phyloP scores from a whole-genome alignment of 2,888 invertebrate genomes.

The Brachylomia viminalis region DNA sequence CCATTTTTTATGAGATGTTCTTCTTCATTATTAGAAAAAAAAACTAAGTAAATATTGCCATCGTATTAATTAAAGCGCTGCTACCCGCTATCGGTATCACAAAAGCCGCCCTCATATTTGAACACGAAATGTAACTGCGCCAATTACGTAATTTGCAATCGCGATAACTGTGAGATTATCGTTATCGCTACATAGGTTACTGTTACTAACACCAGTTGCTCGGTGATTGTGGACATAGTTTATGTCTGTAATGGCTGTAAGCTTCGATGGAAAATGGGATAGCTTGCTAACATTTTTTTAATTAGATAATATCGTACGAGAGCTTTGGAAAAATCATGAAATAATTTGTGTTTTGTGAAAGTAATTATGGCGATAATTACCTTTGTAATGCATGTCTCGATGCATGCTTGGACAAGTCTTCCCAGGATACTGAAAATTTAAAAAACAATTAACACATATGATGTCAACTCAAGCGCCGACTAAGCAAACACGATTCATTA shows the following conservation, averaged over 20 bases:
- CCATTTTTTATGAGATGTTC: neutral
- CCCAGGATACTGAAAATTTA: slow-evolving; percentile 91
- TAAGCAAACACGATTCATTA: slow-evolving; percentile 58
- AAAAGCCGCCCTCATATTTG: slow-evolving; percentile 58
- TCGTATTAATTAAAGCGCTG: neutral
- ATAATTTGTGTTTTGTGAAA: neutral
- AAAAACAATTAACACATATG: slow-evolving; percentile 54
- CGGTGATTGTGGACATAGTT: slow-evolving; percentile 56
- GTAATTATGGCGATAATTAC: slow-evolving; percentile 81
- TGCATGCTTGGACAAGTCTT: slow-evolving; percentile 98
- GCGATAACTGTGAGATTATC: slow-evolving; percentile 64
- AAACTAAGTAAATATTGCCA: neutral
- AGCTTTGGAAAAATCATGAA: neutral
- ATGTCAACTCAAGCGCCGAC: slow-evolving; percentile 45
- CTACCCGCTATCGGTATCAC: slow-evolving; percentile 38
- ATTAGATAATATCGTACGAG: neutral
- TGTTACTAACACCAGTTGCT: slow-evolving; percentile 67
- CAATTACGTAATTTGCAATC: slow-evolving; percentile 65
- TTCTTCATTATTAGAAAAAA: neutral
- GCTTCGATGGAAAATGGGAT: slow-evolving; percentile 35
- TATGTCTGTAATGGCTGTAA: slow-evolving; percentile 43
- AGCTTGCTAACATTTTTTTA: neutral
- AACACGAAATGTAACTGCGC: slow-evolving; percentile 63
- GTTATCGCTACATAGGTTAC: slow-evolving; percentile 63
- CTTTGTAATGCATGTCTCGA: slow-evolving; percentile 97